Evolutionary conservation across 2,113 vertebrate species (phyloP), one percentile per base, ranked within the genome.

Genomic region (Oryctolagus cuniculus): DNA sequence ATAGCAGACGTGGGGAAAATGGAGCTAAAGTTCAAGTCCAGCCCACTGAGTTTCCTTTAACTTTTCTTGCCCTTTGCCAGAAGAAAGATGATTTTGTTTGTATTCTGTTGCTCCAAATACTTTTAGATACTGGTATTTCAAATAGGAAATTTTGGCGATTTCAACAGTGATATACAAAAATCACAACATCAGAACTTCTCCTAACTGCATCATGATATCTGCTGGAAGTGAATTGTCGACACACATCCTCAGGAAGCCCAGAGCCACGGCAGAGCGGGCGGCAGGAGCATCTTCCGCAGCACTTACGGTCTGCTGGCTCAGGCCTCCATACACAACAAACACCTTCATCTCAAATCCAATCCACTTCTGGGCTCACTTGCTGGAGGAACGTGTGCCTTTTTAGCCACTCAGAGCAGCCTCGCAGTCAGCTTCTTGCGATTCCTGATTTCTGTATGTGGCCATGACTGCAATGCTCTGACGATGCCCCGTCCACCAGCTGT

Each of bases 41-140:
- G 58, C 29, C 85, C 78, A 78, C 29, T 27, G 53, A 84, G 22
- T 61, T 85, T 24, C 58, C 64, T 61, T 86, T 78, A 53, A n/a
- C 79, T 34, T 90, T 87, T 75, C 83, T 75, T 24, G 73, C 34
- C 22, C 51, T 90, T 86, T 92, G 73, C 31, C 69, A 89, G 74
- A 81, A 66, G 34, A 82, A 5, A 49, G 38, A 75, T 93, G 31
- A 80, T 84, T 85, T 94, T 55, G 9, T 77, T 93, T 75, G 25
- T 84, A 44, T 87, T 87, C 24, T 51, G 31, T n/a, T 91, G 13
- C 38, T 64, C 61, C 55, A 82, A 85, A 55, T 75, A 21, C 61
- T 82, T 89, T 78, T 44, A 94, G 55, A 66, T n/a, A 34, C 21
- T 72, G 63, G 11, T 66, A 69, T 90, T 88, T 90, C 88, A 82